Evolutionary conservation across 2,797 vertebrate genomes (phyloP).

Genomic region (Vultur gryphus): DNA sequence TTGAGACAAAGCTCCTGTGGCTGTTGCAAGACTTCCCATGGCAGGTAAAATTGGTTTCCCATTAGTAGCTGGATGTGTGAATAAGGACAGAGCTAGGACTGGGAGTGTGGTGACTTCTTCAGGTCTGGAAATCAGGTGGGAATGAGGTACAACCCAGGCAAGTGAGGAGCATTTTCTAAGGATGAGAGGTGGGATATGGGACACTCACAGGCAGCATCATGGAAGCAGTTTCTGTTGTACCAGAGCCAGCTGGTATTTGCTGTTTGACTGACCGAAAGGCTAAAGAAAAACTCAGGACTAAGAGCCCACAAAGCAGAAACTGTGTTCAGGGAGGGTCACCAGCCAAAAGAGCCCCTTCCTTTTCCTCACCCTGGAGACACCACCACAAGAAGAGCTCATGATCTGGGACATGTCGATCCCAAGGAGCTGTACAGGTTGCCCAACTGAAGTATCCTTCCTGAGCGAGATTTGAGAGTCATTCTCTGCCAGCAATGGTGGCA

Average conservation of each 20-base stretch:
- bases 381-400: neutral
- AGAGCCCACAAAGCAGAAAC: neutral
- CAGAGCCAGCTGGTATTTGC: neutral
- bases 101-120: neutral
- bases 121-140: neutral
- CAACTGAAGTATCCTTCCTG: neutral
- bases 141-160: neutral
- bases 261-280: neutral
- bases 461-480: neutral
- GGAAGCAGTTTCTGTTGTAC: neutral
- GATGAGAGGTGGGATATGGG: no score
- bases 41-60: neutral
- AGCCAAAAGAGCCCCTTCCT: neutral
- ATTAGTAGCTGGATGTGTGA: neutral
- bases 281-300: neutral
- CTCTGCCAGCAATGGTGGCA: neutral
- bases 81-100: neutral
- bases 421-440: neutral
- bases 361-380: neutral
- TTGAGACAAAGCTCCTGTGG: neutral
- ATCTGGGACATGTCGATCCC: rapidly evolving
- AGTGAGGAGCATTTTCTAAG: neutral
- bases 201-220: neutral
- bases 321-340: no score
- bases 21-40: neutral